Evolutionary conservation across 2,113 vertebrate species (phyloP), one percentile per base, ranked within the genome.

Genomic region (Ochotona curzoniae): DNA sequence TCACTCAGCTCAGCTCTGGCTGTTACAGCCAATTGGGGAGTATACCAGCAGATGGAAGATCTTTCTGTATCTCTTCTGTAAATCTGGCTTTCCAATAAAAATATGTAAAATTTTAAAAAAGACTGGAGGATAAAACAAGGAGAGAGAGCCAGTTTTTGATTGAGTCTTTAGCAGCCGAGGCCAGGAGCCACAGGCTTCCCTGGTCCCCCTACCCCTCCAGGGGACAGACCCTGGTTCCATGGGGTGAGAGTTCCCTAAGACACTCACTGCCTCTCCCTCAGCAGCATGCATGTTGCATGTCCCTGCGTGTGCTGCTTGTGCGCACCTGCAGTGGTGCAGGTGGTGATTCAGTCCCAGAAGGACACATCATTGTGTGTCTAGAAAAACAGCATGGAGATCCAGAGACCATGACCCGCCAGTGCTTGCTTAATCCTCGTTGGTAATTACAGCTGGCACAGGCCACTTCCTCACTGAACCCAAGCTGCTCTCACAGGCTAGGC

Each of bases 341-440:
- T 51, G 74, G 60, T 1, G 28, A 26, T 25, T 67, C 69, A 57
- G 85, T 81, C 66, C 51, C 82, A 67, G 75, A 70, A 69, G 71
- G 75, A 75, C 85, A 84, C 83, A 75, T 87, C 75, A 87, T 69
- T 88, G 14, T 38, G n/a, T 74, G 61, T 67, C 81, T 63, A 7
- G 66, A 21, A 30, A 90, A 61, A 57, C 28, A 91, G 76, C 7
- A 26, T 21, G 38, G 88, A 38, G 25, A 35, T 78, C 47, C 25
- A 17, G 79, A 69, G 73, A 47, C 60, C 47, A 14, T 66, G 71
- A 54, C 96, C 64, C 66, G 78, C 28, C 8, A 30, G 13, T 13
- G 30, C 93, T 88, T 74, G 95, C 85, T 80, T 30, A 12, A 64
- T 60, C 78, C 51, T 66, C n/a, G 30, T 8, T 6, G 60, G 60